Evolutionary conservation across 2,888 invertebrate species (phyloP), one percentile per base, ranked within the genome.

Genomic region (Pterostichus niger): DNA sequence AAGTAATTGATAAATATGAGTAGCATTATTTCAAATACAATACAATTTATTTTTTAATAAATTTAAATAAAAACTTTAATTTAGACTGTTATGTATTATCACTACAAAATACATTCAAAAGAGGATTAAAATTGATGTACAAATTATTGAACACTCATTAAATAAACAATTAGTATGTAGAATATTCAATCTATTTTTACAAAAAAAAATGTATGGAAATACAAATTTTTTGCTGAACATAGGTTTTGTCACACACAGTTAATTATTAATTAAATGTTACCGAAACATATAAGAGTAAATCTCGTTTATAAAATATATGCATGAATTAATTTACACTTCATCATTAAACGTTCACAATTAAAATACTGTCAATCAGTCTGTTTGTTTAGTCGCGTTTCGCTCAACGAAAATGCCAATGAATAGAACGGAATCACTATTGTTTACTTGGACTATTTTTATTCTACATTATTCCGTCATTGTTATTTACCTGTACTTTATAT

Each of bases 381-480:
- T 61, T 64, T 2, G 2, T 24, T 24, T 24, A 3, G 24, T 24
- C 24, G 24, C 31, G 35, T 64, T n/a, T 33, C 13, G 35, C 7
- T 6, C 64, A 64, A 64, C 64, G 13, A 64, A 64, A 64, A 64
- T 35, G 35, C 31, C 35, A 64, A 64, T 35, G 17, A 59, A 24
- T 40, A 35, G 35, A 64, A 35, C 13, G 13, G 35, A 64, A 35
- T 64, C 13, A 31, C n/a, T 10, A 11, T 7, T 64, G 64, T 64
- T 64, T 64, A 64, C 40, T 64, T 64, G 35, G 33, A 64, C 31
- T 31, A 59, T 10, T 59, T 59, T 59, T 59, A 59, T 64, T 64
- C 33, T 61, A 61, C 61, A 33, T 31, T 61, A 61, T 61, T 61
- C n/a, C 33, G 61, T 61, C 61, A 61, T 35, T 64, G 35, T 64